Conservation (phyloP, 1,140 invertebrate genomes). For the Aporrectodea caliginosa region DNA sequence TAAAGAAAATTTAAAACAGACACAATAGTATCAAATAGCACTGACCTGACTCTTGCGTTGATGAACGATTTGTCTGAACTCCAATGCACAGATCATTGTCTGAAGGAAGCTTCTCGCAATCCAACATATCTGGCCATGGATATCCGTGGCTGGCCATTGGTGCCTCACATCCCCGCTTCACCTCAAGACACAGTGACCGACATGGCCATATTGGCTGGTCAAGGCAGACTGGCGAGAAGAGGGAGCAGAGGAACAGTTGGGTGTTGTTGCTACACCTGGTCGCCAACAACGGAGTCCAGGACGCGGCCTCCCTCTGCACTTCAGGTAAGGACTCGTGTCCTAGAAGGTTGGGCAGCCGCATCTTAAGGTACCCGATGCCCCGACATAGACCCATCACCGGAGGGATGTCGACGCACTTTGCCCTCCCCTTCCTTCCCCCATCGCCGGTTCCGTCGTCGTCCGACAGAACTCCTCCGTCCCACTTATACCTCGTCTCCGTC, state of each 20-base stretch:
- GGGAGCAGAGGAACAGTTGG: slow-evolving; percentile 67
- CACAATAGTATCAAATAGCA: too few species aligned
- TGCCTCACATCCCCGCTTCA: slow-evolving; percentile 62
- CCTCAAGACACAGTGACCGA: slow-evolving; percentile 63
- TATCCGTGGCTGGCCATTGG: slow-evolving; percentile 67
- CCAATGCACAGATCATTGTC: slow-evolving; percentile 58
- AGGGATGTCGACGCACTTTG: slow-evolving; percentile 66
- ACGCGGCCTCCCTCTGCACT: slow-evolving; percentile 61
- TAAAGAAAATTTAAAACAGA: too few species aligned
- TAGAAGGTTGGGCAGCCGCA: slow-evolving; percentile 69
- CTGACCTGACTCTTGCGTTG: too few species aligned
- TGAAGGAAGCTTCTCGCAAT: slow-evolving; percentile 65
- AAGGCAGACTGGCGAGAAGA: slow-evolving; percentile 69
- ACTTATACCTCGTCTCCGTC: not conserved
- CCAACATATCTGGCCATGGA: slow-evolving; percentile 69
- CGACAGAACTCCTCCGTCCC: too few species aligned
- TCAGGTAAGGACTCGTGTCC: slow-evolving; percentile 67
- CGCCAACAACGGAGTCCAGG: slow-evolving; percentile 65
- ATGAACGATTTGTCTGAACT: not conserved
- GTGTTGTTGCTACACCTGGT: slow-evolving; percentile 68
- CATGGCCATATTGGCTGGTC: slow-evolving; percentile 52
- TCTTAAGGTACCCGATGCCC: slow-evolving; percentile 65
- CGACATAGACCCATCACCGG: slow-evolving; percentile 65
- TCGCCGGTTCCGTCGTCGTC: too few species aligned
- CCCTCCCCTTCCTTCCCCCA: not conserved